These are phyloP conservation scores for Neostethus bicornis DNA, from an alignment of 2,797 vertebrate genomes.

Conservation along the genomic window DNA sequence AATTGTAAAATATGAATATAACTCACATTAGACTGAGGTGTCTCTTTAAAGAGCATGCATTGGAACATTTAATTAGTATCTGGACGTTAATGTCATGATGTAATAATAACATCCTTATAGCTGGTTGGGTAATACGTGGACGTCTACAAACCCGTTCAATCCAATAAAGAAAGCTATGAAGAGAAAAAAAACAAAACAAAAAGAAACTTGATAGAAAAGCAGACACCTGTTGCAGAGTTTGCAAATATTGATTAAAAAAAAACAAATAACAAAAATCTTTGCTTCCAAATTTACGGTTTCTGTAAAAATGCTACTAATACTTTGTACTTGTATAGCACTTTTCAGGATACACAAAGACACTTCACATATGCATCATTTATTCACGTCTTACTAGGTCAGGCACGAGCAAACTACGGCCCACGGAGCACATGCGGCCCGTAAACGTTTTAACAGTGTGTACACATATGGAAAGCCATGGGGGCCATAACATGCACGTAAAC, in stretches of 20 bases:
- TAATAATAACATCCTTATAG: not conserved
- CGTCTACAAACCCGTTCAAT: not conserved
- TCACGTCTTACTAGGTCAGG: no score
- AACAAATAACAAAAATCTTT: no score
- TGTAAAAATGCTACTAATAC: no score
- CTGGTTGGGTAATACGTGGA: slow-evolving; percentile 1
- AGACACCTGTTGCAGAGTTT: not conserved
- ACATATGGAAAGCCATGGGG: no score
- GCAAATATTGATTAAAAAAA: not conserved
- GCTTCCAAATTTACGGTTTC: not conserved
- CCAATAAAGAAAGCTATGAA: slow-evolving; percentile 5
- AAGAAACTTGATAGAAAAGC: slow-evolving; percentile 1
- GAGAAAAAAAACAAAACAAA: slow-evolving; percentile 9
- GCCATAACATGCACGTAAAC: no score
- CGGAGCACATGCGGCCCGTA: no score
- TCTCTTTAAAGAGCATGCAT: not conserved
- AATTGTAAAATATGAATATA: not conserved
- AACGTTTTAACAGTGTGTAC: no score
- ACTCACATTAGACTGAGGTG: not conserved
- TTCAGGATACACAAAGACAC: no score
- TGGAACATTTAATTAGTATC: slow-evolving; percentile 34
- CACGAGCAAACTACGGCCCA: no score
- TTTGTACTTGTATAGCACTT: no score
- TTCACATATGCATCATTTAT: no score
- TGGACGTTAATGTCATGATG: slow-evolving; percentile 26